Evolutionary conservation across 2,888 invertebrate species (phyloP).

Genomic region (Lithophane socia): DNA sequence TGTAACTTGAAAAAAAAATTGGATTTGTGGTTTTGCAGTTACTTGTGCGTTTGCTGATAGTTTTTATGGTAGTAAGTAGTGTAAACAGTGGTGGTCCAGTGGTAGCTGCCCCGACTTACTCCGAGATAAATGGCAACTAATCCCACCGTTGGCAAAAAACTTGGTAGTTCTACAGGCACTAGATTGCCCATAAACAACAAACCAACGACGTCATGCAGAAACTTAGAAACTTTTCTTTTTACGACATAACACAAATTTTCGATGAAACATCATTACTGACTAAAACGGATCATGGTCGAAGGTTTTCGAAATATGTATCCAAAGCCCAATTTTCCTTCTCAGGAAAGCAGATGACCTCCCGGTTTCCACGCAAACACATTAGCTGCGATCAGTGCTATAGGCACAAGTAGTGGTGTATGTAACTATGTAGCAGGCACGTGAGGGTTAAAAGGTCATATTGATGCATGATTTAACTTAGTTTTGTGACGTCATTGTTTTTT

Average conservation of each 20-base stretch:
- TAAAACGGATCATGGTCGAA: neutral
- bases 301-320: slow-evolving; percentile 21
- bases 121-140: neutral
- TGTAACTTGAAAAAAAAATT: neutral
- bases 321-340: slow-evolving; percentile 46
- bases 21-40: neutral
- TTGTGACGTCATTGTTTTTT: neutral
- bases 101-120: too few relatives aligned
- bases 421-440: slow-evolving; percentile 5
- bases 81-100: too few relatives aligned
- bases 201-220: neutral
- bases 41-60: neutral
- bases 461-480: slow-evolving; percentile 12
- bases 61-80: neutral
- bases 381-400: slow-evolving; percentile 46
- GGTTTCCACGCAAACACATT: slow-evolving; percentile 53
- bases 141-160: neutral
- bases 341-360: slow-evolving; percentile 52
- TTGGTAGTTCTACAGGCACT: neutral
- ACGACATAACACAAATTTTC: neutral
- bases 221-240: neutral
- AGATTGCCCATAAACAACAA: neutral
- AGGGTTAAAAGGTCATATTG: slow-evolving; percentile 25
- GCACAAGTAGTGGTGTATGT: slow-evolving; percentile 11
- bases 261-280: slow-evolving; percentile 3